phyloP scores from a whole-genome alignment of 64 coral and sea anemone genomes.

The Pachyseris speciosa region DNA sequence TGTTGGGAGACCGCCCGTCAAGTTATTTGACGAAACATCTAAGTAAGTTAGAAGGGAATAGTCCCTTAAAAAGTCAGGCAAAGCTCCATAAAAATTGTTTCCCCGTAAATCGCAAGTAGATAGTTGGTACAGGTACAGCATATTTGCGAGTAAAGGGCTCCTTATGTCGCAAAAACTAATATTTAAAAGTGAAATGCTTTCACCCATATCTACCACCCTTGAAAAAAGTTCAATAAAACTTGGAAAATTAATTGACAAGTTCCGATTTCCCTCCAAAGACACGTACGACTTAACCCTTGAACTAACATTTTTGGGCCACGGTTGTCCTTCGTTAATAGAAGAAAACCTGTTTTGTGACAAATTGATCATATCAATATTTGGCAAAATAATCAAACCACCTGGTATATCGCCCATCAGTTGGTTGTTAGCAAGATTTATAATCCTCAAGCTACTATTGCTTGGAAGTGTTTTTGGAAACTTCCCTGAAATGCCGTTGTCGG shows the following conservation, averaged over 20 bases:
- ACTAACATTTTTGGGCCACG: neutral
- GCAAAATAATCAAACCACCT: neutral
- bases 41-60: neutral
- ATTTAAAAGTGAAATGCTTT: slow-evolving; percentile 11
- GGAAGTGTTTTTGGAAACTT: neutral
- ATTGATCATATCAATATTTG: neutral
- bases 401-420: slow-evolving; percentile 11
- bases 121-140: neutral
- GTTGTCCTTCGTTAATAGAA: slow-evolving; percentile 22
- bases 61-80: slow-evolving; percentile 5
- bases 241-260: slow-evolving; percentile 48
- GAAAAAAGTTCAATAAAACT: neutral
- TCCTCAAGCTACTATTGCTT: neutral
- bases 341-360: slow-evolving; percentile 48
- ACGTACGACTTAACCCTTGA: neutral
- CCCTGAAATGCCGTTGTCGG: slow-evolving; percentile 21
- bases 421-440: slow-evolving; percentile 35
- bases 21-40: slow-evolving; percentile 28
- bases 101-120: slow-evolving; percentile 39
- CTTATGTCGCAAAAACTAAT: slow-evolving; percentile 45
- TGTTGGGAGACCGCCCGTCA: slow-evolving; percentile 23
- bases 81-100: slow-evolving; percentile 39
- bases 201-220: neutral
- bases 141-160: neutral
- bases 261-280: slow-evolving; percentile 42